Conservation (phyloP, 2,113 vertebrate genomes). For the Nipponia nippon region DNA sequence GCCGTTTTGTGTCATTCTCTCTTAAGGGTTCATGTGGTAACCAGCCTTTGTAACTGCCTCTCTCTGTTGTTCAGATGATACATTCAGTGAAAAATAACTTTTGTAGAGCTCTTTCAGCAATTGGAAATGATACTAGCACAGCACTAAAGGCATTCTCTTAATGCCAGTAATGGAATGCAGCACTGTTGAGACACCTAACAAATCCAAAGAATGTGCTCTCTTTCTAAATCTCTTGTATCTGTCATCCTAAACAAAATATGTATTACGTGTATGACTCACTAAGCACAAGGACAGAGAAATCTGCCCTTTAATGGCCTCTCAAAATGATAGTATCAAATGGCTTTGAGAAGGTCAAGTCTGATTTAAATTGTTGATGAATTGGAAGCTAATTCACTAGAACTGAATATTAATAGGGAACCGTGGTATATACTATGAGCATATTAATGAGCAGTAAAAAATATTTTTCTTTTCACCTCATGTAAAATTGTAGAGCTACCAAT, state of each 20-base stretch:
- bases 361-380: slow-evolving; percentile 77
- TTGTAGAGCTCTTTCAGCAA: neutral
- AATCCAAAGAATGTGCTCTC: neutral
- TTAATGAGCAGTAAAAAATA: slow-evolving; percentile 58
- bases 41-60: neutral
- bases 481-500: slow-evolving; percentile 19
- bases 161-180: neutral
- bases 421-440: slow-evolving; percentile 26
- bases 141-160: neutral
- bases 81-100: neutral
- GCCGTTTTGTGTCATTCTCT: neutral
- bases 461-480: slow-evolving; percentile 43
- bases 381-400: slow-evolving; percentile 68
- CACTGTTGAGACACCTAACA: slow-evolving; percentile 35
- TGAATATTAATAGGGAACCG: slow-evolving; percentile 59
- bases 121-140: neutral
- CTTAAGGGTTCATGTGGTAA: neutral
- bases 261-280: slow-evolving; percentile 32
- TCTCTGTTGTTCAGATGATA: neutral
- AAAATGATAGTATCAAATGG: slow-evolving; percentile 59
- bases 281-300: slow-evolving; percentile 52
- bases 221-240: slow-evolving; percentile 45
- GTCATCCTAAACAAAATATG: slow-evolving; percentile 48
- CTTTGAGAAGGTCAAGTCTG: slow-evolving; percentile 73
- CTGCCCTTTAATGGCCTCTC: slow-evolving; percentile 68